phyloP scores from a whole-genome alignment of 2,888 invertebrate genomes.

The Drosophila subquinaria region DNA sequence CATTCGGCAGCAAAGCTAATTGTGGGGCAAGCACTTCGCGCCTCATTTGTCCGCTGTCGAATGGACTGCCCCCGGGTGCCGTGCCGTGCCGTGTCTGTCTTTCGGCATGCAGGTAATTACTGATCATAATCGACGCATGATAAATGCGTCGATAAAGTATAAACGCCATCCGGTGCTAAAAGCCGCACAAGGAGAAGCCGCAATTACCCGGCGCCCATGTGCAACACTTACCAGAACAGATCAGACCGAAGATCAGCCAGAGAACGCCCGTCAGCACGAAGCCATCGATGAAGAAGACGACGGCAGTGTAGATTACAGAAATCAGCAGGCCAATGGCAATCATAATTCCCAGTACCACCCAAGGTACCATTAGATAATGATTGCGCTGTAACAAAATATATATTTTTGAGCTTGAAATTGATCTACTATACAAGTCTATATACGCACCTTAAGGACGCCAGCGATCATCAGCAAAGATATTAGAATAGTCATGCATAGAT shows the following conservation, averaged over 20 bases:
- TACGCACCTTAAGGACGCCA: conserved; percentile 90
- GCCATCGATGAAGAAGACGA: conserved; percentile 90
- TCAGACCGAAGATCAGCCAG: conserved; percentile 88
- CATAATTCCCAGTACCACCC: conserved; percentile 93
- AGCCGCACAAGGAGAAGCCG: conserved; percentile 55
- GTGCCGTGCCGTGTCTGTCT: conserved; percentile 7
- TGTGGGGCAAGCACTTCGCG: conserved; percentile 63
- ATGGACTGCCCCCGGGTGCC: conserved; percentile 13
- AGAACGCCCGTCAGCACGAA: conserved; percentile 87
- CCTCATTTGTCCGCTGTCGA: conserved; percentile 62
- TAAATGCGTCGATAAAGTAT: conserved; percentile 70
- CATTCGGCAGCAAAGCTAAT: conserved; percentile 60
- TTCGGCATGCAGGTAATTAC: conserved; percentile 49
- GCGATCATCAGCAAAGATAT: conserved; percentile 91
- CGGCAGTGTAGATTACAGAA: conserved; percentile 92
- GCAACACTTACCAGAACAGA: conserved; percentile 87
- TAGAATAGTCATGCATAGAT: conserved; percentile 93
- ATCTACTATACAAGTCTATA: background rate
- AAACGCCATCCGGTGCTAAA: conserved; percentile 71
- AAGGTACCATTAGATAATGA: conserved; percentile 93
- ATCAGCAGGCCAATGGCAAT: conserved; percentile 91
- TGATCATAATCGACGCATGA: conserved; percentile 63
- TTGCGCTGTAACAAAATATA: conserved; percentile 87
- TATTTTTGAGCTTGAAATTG: too few relatives aligned
- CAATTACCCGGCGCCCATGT: conserved; percentile 7